phyloP scores from a whole-genome alignment of 37 sponge, comb jelly and placozoan genomes.

The Crambe crambe region DNA sequence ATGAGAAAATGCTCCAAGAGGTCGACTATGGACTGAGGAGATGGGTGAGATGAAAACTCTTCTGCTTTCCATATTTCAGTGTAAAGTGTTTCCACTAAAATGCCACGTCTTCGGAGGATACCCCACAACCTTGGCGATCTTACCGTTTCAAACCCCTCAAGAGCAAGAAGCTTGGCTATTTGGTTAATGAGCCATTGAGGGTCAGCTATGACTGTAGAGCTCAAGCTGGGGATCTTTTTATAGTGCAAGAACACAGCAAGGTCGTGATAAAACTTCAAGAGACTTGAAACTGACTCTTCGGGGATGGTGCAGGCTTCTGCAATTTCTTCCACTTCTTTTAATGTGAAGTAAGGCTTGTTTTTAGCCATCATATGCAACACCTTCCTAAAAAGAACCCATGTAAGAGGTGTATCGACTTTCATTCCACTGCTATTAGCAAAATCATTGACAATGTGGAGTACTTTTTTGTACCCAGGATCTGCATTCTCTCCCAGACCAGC shows the following conservation, averaged over 20 bases:
- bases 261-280: conserved; percentile 61
- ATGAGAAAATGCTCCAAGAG: conserved; percentile 31
- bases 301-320: conserved; percentile 21
- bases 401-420: conserved; percentile 28
- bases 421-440: conserved; percentile 27
- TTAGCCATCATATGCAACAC: conserved; percentile 20
- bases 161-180: conserved; percentile 29
- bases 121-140: conserved; percentile 4
- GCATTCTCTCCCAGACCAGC: conserved; percentile 45
- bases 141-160: conserved; percentile 2
- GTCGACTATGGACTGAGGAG: conserved; percentile 31
- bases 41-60: too few species aligned
- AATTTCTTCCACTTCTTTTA: conserved; percentile 7
- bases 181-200: conserved; percentile 56
- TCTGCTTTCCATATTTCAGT: conserved; percentile 22
- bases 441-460: conserved; percentile 2
- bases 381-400: conserved; percentile 58
- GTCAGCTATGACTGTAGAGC: conserved; percentile 20
- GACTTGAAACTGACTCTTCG: conserved; percentile 22
- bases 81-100: conserved; percentile 44
- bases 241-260: conserved; percentile 58
- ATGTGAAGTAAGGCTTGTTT: conserved; percentile 16
- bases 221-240: conserved; percentile 9
- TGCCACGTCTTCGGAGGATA: conserved; percentile 21
- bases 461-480: conserved; percentile 26